A percentile compares a stretch with the other conserved stretches of the same genome.
phyloP scores from a whole-genome alignment of 2,888 invertebrate species.

The Phrixothrix hirtus region DNA sequence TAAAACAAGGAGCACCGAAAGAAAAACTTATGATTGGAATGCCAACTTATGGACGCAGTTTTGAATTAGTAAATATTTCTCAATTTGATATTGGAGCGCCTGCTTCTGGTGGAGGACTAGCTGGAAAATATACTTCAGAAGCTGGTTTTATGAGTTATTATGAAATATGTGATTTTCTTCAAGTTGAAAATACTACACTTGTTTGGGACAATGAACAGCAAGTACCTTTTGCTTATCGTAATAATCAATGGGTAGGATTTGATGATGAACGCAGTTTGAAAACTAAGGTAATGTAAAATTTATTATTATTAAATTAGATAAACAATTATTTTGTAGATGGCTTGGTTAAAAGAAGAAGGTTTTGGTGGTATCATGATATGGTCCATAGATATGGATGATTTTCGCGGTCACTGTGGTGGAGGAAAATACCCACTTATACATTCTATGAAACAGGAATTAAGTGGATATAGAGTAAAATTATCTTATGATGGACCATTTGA shows the following conservation, averaged over 20 bases:
- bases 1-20: slow-evolving; percentile 89
- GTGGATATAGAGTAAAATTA: slow-evolving; percentile 77
- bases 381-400: slow-evolving; percentile 97
- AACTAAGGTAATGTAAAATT: slow-evolving; percentile 89
- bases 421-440: slow-evolving; percentile 89
- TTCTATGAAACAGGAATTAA: slow-evolving; percentile 83
- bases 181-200: slow-evolving; percentile 86
- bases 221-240: slow-evolving; percentile 91
- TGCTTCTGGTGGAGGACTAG: slow-evolving; percentile 82
- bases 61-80: slow-evolving; percentile 81
- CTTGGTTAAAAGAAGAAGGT: slow-evolving; percentile 91
- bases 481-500: slow-evolving; percentile 89
- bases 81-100: slow-evolving; percentile 93
- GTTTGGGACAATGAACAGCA: slow-evolving; percentile 97
- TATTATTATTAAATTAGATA: slow-evolving; percentile 6
- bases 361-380: slow-evolving; percentile 97
- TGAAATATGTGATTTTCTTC: slow-evolving; percentile 90
- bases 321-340: slow-evolving; percentile 66
- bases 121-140: slow-evolving; percentile 89
- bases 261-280: slow-evolving; percentile 90
- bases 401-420: slow-evolving; percentile 85
- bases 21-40: slow-evolving; percentile 93
- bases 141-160: slow-evolving; percentile 95
- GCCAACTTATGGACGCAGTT: slow-evolving; percentile 92
- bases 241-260: slow-evolving; percentile 93